A percentile compares a stretch with the other conserved stretches of the same genome.
These are phyloP conservation scores for Corvus cornix DNA, from an alignment of 2,113 vertebrate species.

Conservation along the genomic window DNA sequence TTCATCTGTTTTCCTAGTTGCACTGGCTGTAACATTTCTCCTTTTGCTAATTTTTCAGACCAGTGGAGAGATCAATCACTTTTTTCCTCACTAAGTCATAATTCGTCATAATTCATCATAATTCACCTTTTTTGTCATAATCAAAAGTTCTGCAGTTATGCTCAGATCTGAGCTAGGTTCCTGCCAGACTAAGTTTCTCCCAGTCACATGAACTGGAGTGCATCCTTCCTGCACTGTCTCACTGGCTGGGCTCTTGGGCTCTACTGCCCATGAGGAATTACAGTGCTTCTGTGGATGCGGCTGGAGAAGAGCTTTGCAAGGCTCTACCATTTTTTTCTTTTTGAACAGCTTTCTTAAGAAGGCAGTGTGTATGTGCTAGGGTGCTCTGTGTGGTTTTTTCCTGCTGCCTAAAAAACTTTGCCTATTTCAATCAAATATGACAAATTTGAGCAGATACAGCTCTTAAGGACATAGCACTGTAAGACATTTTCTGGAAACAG, in stretches of 20 bases:
- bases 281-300: rapidly evolving
- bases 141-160: background rate
- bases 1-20: background rate
- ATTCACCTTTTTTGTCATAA: background rate
- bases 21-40: background rate
- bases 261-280: background rate
- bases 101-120: background rate
- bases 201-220: background rate
- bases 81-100: background rate
- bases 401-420: background rate
- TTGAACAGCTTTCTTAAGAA: background rate
- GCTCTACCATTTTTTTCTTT: background rate
- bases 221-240: background rate
- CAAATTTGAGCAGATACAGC: background rate
- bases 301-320: background rate
- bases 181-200: background rate
- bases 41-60: background rate
- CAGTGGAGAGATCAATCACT: background rate
- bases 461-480: background rate
- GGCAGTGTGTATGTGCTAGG: background rate
- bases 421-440: background rate
- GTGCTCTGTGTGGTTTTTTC: background rate
- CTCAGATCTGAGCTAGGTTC: background rate
- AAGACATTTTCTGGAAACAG: background rate
- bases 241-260: background rate